Percentiles rank a stretch among this genome's conserved stretches.
phyloP scores from a whole-genome alignment of 2,113 vertebrate species.

The Acrocephalus kingi region DNA sequence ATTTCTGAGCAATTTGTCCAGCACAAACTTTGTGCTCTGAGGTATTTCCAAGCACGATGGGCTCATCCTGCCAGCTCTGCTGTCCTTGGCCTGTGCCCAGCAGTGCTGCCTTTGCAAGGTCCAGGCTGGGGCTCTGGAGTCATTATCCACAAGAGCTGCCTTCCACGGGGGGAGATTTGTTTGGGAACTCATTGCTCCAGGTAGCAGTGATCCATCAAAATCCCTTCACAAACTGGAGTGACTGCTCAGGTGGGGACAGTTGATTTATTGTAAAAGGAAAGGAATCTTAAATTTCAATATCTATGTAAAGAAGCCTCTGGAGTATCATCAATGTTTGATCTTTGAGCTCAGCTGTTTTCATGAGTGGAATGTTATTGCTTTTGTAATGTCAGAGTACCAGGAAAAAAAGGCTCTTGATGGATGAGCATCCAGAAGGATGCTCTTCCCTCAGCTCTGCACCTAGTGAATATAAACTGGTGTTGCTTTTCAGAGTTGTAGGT shows the following conservation, averaged over 20 bases:
- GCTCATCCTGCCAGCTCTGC: neutral
- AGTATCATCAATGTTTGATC: neutral
- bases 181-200: neutral
- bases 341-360: constrained; percentile 6
- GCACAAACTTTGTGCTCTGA: neutral
- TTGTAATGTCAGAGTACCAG: neutral
- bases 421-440: neutral
- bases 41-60: too few relatives aligned
- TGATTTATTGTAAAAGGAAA: constrained; percentile 14
- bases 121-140: neutral
- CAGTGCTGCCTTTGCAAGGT: neutral
- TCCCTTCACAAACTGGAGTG: neutral
- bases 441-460: neutral
- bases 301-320: constrained; percentile 10
- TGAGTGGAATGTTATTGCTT: neutral
- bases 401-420: neutral
- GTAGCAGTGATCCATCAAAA: neutral
- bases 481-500: neutral
- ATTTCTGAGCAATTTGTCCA: neutral
- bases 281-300: constrained; percentile 1
- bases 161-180: neutral
- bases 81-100: neutral
- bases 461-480: neutral
- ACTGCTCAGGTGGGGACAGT: neutral
- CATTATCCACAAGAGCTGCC: neutral